Evolutionary conservation across 2,797 vertebrate genomes (phyloP).

Genomic region (Hypotaenidia okinawae): DNA sequence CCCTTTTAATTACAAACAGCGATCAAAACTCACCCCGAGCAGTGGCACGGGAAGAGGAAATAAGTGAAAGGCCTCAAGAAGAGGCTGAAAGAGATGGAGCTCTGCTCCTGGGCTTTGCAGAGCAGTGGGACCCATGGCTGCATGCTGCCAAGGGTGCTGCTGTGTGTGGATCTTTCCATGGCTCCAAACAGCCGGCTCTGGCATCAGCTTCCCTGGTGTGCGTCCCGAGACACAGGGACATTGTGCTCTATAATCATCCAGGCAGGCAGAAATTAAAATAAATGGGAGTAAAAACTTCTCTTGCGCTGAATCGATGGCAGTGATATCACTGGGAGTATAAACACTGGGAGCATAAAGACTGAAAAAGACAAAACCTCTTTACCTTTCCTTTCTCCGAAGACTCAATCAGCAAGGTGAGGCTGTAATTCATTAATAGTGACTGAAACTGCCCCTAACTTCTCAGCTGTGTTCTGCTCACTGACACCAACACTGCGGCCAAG

Average conservation of each 20-base stretch:
- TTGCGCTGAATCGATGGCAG: not conserved
- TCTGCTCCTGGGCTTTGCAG: not conserved
- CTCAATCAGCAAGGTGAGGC: not conserved
- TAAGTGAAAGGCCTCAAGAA: not conserved
- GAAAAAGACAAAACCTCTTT: not conserved
- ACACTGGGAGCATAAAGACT: not conserved
- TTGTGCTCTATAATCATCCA: not conserved
- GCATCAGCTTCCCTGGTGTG: fast-evolving
- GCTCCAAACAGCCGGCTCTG: not conserved
- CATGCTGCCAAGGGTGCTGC: not conserved
- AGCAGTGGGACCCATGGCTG: not conserved
- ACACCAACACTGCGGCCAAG: not conserved
- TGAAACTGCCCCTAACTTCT: not conserved
- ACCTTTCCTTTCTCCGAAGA: not conserved
- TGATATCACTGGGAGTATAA: not conserved
- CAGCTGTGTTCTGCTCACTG: not conserved
- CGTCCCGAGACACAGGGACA: fast-evolving
- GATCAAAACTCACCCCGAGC: not conserved
- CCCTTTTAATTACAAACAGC: not conserved
- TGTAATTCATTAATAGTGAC: not conserved
- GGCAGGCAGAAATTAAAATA: not conserved
- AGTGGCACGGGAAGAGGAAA: not conserved
- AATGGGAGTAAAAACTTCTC: not conserved
- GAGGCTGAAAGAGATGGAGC: not conserved
- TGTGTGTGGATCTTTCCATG: not conserved